phyloP scores from a whole-genome alignment of 1,140 invertebrate species.

The Chionoecetes opilio region DNA sequence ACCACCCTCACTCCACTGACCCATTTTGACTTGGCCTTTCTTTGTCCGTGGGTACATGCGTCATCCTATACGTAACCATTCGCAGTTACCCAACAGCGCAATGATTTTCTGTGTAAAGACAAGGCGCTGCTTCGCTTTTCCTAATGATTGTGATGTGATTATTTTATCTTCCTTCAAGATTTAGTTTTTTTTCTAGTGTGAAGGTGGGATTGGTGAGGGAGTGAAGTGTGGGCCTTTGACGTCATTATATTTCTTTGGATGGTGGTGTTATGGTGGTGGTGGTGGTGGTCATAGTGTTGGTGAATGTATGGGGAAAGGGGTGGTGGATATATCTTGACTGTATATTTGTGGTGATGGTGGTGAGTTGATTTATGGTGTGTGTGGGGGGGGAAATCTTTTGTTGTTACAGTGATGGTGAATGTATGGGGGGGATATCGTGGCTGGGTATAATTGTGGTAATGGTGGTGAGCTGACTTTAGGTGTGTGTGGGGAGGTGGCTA shows the following conservation, averaged over 20 bases:
- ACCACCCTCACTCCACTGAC: constrained; percentile 12
- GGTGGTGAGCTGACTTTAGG: too few species aligned
- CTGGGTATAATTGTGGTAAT: too few species aligned
- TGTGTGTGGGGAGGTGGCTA: neutral
- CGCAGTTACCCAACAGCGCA: neutral
- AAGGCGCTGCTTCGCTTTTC: neutral
- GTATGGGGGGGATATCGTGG: too few species aligned
- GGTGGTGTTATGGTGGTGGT: neutral
- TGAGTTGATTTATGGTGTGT: too few species aligned
- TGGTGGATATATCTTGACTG: too few species aligned
- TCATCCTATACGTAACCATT: neutral
- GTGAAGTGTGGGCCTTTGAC: neutral
- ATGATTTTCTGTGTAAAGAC: neutral
- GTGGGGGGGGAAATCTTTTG: too few species aligned
- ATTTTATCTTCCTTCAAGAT: neutral
- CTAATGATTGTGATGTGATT: neutral
- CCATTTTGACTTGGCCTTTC: neutral
- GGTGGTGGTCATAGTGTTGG: neutral
- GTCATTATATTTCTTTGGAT: neutral
- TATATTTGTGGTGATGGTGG: too few species aligned
- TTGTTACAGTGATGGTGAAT: too few species aligned
- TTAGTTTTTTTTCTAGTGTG: neutral
- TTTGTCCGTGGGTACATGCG: neutral
- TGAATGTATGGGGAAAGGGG: neutral
- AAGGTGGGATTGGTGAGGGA: neutral